Base-by-base conservation (phyloP, 2,797 vertebrate species). In the Lepus oiostolus region DNA sequence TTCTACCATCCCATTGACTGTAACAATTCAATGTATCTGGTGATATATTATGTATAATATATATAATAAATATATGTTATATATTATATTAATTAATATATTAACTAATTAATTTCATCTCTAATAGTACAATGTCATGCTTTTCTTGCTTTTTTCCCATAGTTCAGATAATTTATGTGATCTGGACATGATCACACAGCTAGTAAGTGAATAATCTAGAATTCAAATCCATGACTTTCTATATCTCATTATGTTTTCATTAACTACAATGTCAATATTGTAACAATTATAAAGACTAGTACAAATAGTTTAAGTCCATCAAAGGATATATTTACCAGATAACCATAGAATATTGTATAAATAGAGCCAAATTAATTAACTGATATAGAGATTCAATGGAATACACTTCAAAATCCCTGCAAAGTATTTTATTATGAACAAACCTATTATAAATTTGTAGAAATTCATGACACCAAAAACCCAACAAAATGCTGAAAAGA, bases 1-100 rank as follows among this genome's bases (percentile, higher is more conserved):
- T 1, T 58, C 1, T n/a, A 38, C 11, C 12, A n/a, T 4, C 1
- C 1, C 4, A 52, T 24, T 42, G n/a, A 52, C 12, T 60, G 7
- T 24, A 81, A 70, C 22, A 74, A 3, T 42, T 60, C 2, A 70
- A 22, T 82, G 42, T 84, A 75, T 75, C 4, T 75, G 14, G 1
- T 1, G 82, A 38, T 85, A 1, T 32, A 42, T 28, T 85, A 62
- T 42, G 9, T 42, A 42, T 42, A 42, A 42, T 42, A 42, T 8
- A 42, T 8, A 8, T 42, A 42, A 7, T 42, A 42, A 42, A 42
- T 42, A 42, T 42, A 42, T 42, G 8, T 42, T 42, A 42, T 42
- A 42, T 42, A 9, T 42, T 42, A 42, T 42, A 42, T 42, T 42
- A 42, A 42, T 42, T 42, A 42, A 42, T 42, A 42, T 42, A 42